A percentile compares a stretch with the other conserved stretches of the same genome.
These are phyloP conservation scores for Ecliptopera silaceata DNA, from an alignment of 2,888 invertebrate species.

Conservation along the genomic window DNA sequence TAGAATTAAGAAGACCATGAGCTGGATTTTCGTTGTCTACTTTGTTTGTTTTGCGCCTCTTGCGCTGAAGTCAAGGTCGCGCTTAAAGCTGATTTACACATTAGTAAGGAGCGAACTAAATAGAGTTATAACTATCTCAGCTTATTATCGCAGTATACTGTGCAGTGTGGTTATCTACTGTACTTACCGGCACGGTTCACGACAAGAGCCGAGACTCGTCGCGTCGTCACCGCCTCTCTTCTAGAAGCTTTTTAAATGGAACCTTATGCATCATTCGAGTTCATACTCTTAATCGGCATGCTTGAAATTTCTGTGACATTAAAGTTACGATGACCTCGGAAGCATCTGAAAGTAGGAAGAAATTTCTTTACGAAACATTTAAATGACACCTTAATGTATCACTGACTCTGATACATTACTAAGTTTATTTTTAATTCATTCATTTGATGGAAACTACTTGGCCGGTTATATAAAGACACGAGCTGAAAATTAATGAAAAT, in stretches of 20 bases:
- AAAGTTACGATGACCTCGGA: constrained; percentile 10
- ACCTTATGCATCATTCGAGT: constrained; percentile 10
- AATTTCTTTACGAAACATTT: constrained; percentile 17
- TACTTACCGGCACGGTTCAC: too few relatives aligned
- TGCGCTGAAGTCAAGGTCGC: constrained; percentile 10
- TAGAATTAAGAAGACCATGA: constrained; percentile 12
- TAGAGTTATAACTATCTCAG: too few relatives aligned
- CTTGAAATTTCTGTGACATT: background rate
- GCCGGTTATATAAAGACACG: too few relatives aligned
- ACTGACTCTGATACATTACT: background rate
- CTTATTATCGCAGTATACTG: too few relatives aligned
- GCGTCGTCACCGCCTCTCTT: too few relatives aligned
- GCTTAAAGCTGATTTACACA: too few relatives aligned
- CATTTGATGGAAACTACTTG: too few relatives aligned
- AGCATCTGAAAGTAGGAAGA: constrained; percentile 32
- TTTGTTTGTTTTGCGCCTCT: constrained; percentile 3
- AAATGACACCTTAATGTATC: constrained; percentile 11
- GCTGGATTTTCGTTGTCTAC: background rate
- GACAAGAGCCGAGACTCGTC: too few relatives aligned
- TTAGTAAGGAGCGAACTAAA: too few relatives aligned
- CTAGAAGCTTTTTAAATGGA: too few relatives aligned
- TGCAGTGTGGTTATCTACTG: too few relatives aligned
- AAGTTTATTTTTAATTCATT: background rate
- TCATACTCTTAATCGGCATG: constrained; percentile 23
- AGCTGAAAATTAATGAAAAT: too few relatives aligned